Base-by-base conservation (phyloP, 2,888 invertebrate genomes). In the Sussaba pulchella region DNA sequence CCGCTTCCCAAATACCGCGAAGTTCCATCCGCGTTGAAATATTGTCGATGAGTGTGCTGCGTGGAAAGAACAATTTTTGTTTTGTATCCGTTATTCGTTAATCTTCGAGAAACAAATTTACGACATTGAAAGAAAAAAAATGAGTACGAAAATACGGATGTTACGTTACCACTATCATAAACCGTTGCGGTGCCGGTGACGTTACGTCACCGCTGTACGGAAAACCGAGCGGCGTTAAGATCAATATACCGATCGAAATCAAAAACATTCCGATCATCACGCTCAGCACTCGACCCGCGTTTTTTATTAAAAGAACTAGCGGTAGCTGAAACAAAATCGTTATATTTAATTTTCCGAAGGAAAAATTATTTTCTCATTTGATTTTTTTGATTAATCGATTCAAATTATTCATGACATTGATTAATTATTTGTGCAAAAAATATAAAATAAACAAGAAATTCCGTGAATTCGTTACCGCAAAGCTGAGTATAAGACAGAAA, bases 141-240 rank as follows among this genome's bases (percentile, higher is more conserved):
- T 57, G 9, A 31, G 2, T 31, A 31, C 31, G 31, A 31, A 31
- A 31, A 31, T 31, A 6, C 31, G n/a, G 1, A 14, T 14, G 12
- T 19, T 52, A 1, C 24, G 93, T 93, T 92, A 96, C 97, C 92
- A 95, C 94, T 88, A 96, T 93, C 94, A 97, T 95, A 88, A 96
- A 94, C 78, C 97, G 94, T 93, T 97, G 96, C 64, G 96, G 96
- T 39, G 95, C 94, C 12, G 95, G 94, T 54, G 94, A 92, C 9
- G 92, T 89, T 3, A 93, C 92, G 86, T 95, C 94, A 14, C 94
- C 95, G 83, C 95, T 94, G 93, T 96, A 97, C 0, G 97, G 96
- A 90, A 95, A 95, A 63, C 96, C 96, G 74, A 96, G 92, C 24
- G 95, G 95, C n/a, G 96, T 96, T 64, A 95, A 92, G 81, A 94